Evolutionary conservation across 2,797 vertebrate genomes (phyloP), one percentile per base, ranked within the genome.

Genomic region (Pempheris klunzingeri): DNA sequence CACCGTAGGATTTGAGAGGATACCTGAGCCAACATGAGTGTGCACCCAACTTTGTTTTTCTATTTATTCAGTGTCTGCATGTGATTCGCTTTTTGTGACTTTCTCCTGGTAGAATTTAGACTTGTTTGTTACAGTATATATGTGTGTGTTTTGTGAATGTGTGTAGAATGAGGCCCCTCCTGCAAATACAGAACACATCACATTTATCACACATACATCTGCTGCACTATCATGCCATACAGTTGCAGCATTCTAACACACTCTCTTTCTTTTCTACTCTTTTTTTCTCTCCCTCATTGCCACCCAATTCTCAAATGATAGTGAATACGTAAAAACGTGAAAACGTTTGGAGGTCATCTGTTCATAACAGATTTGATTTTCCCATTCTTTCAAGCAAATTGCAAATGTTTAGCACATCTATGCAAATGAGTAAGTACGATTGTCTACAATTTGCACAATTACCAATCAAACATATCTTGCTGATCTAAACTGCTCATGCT

Each of bases 221-320:
- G 26, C 24, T 36, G 18, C 28, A 20, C 22, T 47, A 41, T 71
- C 20, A 44, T 18, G 24, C 32, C 26, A 38, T 13, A 58, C 10
- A 63, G 54, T 22, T 74, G 49, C 54, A 38, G 24, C 53, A 47
- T 74, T 58, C 50, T 22, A 53, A 54, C 17, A 24, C 49, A 66
- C 15, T 36, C 41, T 39, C 50, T 54, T 49, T 61, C 32, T 52
- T n/a, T 65, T 44, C 38, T 32, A 24, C 34, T 67, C 62, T 67
- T 11, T 53, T 22, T 26, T 20, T 39, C n/a, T 7, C 49, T 66
- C 38, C 22, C 53, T 38, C 18, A n/a, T n/a, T n/a, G n/a, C n/a
- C n/a, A n/a, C n/a, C n/a, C n/a, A n/a, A n/a, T n/a, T n/a, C n/a
- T n/a, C n/a, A n/a, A n/a, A n/a, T n/a, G n/a, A n/a, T n/a, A n/a